A percentile compares a stretch with the other conserved stretches of the same genome.
Conservation (phyloP, 2,113 vertebrate genomes). For the Martes martes region DNA sequence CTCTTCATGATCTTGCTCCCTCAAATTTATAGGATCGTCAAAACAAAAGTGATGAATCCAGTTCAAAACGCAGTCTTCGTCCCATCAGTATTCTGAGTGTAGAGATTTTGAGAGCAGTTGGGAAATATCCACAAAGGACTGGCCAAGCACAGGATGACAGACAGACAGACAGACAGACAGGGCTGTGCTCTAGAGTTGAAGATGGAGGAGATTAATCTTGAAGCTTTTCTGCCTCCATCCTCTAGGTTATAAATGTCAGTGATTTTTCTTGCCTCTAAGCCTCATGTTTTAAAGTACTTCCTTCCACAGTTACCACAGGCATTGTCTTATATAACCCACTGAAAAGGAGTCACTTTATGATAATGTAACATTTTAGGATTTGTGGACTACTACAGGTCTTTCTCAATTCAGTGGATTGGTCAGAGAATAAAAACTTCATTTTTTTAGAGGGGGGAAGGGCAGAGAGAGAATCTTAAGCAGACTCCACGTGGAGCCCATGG, state of each 20-base stretch:
- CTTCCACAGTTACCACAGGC: too few species aligned
- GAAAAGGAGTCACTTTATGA: conserved; percentile 58
- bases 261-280: conserved; percentile 45
- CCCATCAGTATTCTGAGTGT: conserved; percentile 15
- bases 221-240: conserved; percentile 76
- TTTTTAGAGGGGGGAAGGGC: not conserved
- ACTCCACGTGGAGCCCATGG: not conserved
- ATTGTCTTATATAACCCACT: too few species aligned
- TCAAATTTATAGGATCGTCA: not conserved
- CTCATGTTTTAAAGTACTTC: conserved; percentile 45
- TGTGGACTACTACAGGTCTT: conserved; percentile 36
- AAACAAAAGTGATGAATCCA: not conserved
- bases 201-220: conserved; percentile 76
- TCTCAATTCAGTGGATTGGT: not conserved
- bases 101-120: not conserved
- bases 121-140: conserved; percentile 38
- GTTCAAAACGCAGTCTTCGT: not conserved
- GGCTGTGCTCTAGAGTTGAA: conserved; percentile 54
- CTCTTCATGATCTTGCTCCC: not conserved
- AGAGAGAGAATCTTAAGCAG: not conserved
- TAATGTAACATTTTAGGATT: conserved; percentile 61
- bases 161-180: conserved; percentile 50
- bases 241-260: conserved; percentile 60
- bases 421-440: conserved; percentile 6
- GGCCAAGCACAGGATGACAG: conserved; percentile 60